phyloP scores from a whole-genome alignment of 1,140 invertebrate species.

The Drosophila teissieri region DNA sequence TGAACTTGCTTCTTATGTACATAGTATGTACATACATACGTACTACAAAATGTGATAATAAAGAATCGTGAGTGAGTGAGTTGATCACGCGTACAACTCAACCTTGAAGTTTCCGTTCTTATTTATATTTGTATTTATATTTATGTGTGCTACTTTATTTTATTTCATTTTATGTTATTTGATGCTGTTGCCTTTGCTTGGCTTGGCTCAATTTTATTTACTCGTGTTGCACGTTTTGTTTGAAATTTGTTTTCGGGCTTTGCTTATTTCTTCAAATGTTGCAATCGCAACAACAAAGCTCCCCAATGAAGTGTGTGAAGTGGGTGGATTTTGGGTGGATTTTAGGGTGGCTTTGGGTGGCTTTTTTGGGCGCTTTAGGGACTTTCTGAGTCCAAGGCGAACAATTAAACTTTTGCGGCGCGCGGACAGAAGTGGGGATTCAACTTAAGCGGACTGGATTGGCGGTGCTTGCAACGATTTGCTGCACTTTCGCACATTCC shows the following conservation, averaged over 20 bases:
- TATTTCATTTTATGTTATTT: conserved; percentile 42
- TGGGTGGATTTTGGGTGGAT: conserved; percentile 1
- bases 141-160: conserved; percentile 18
- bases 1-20: not conserved
- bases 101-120: conserved; percentile 6
- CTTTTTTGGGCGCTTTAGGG: conserved; percentile 1
- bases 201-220: conserved; percentile 27
- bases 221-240: conserved; percentile 40
- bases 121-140: not conserved
- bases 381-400: conserved; percentile 50
- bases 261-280: conserved; percentile 54
- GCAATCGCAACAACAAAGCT: conserved; percentile 29
- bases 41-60: too few species aligned
- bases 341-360: not conserved
- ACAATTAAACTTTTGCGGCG: conserved; percentile 66
- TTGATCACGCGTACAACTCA: conserved; percentile 2
- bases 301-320: conserved; percentile 55
- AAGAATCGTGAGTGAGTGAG: not conserved
- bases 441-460: conserved; percentile 25
- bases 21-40: too few species aligned
- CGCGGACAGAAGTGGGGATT: not conserved
- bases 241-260: conserved; percentile 31
- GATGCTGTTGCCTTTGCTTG: conserved; percentile 23
- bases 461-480: conserved; percentile 47
- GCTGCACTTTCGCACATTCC: conserved; percentile 18